phyloP scores from a whole-genome alignment of 1,140 invertebrate genomes.

The Drosophila albomicans region DNA sequence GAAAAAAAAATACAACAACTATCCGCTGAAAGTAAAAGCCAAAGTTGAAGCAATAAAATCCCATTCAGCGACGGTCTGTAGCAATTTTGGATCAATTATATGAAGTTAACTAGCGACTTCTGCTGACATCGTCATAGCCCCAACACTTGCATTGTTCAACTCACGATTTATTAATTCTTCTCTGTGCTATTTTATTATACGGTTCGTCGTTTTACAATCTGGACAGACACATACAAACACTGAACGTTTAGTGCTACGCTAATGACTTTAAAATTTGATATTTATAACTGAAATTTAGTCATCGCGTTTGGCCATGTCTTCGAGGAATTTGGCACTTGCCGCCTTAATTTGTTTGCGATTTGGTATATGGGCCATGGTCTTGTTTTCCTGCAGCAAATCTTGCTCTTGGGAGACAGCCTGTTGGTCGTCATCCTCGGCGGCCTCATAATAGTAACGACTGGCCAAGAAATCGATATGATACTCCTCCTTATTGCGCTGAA shows the following conservation, averaged over 20 bases:
- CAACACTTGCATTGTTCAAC: constrained; percentile 55
- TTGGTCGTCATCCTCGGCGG: constrained; percentile 39
- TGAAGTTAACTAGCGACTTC: constrained; percentile 51
- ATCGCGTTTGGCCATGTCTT: constrained; percentile 72
- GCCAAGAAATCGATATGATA: constrained; percentile 72
- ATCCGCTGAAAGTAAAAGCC: constrained; percentile 54
- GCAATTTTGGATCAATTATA: constrained; percentile 75
- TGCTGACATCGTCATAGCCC: constrained; percentile 32
- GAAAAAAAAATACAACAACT: constrained; percentile 36
- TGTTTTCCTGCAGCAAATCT: constrained; percentile 67
- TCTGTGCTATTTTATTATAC: constrained; percentile 33
- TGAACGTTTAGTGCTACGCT: background rate
- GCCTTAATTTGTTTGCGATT: constrained; percentile 79
- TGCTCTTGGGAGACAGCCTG: constrained; percentile 44
- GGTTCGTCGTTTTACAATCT: constrained; percentile 9
- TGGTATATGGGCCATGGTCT: constrained; percentile 69
- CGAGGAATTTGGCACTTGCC: constrained; percentile 72
- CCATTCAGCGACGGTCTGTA: constrained; percentile 46
- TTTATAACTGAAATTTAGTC: constrained; percentile 38
- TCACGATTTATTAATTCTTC: constrained; percentile 54
- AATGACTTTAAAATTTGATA: constrained; percentile 20
- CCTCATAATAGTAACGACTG: constrained; percentile 51
- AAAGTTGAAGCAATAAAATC: constrained; percentile 65
- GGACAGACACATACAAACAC: background rate
- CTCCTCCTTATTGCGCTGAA: constrained; percentile 58